Evolutionary conservation across 2,113 vertebrate genomes (phyloP).

Genomic region (human (Homo sapiens)): DNA sequence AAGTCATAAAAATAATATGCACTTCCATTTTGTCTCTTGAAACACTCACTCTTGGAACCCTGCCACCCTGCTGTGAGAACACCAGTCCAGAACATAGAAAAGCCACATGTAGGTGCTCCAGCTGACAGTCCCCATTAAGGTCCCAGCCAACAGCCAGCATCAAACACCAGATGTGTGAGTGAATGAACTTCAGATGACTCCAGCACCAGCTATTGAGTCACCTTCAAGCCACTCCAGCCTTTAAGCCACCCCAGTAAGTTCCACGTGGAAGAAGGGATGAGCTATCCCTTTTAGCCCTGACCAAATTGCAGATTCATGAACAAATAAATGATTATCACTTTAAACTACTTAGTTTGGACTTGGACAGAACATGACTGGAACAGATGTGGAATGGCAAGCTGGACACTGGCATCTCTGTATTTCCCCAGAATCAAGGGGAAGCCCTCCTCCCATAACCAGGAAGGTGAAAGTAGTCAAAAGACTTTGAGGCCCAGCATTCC

Average conservation of each 20-base stretch:
- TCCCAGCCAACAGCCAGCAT: neutral
- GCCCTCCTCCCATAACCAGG: neutral
- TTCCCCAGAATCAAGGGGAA: neutral
- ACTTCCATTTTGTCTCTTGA: neutral
- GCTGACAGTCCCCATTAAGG: neutral
- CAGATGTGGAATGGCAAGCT: neutral
- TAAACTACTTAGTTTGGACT: neutral
- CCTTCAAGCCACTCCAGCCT: neutral
- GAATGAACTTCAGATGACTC: neutral
- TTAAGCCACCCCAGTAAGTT: neutral
- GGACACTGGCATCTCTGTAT: neutral
- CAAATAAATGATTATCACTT: neutral
- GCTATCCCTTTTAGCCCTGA: neutral
- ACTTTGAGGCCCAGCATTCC: conserved; percentile 23
- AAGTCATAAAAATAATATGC: neutral
- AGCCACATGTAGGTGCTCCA: neutral
- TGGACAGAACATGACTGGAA: neutral
- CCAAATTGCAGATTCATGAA: neutral
- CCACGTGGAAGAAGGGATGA: neutral
- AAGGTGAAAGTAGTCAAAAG: neutral
- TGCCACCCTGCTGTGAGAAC: neutral
- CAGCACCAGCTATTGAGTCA: neutral
- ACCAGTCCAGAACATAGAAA: neutral
- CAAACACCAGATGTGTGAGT: neutral
- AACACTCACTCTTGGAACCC: neutral